phyloP scores from a whole-genome alignment of 2,888 invertebrate genomes.

The Crematogaster levior region DNA sequence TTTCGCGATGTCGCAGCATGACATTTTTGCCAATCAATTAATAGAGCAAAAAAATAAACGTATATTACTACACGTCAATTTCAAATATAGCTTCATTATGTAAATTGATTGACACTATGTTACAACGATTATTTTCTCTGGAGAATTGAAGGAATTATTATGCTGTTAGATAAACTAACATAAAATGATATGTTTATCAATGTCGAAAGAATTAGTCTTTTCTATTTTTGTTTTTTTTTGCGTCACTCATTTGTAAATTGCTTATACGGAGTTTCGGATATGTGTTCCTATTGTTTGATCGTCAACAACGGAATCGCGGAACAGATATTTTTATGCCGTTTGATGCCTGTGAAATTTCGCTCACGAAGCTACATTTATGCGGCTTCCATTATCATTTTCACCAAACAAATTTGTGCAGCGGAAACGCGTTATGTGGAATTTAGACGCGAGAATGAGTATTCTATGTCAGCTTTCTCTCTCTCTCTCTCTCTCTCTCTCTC shows the following conservation, averaged over 20 bases:
- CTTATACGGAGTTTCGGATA: not conserved
- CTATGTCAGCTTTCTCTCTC: not conserved
- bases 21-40: constrained; percentile 5
- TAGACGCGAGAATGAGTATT: constrained; percentile 47
- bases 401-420: constrained; percentile 39
- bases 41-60: not conserved
- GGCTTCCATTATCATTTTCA: constrained; percentile 46
- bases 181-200: not conserved
- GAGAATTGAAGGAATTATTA: not conserved
- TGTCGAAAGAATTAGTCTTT: not conserved
- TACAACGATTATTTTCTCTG: not conserved
- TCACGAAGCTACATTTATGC: not conserved
- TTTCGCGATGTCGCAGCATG: not conserved
- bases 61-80: constrained; percentile 11
- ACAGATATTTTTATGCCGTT: constrained; percentile 11
- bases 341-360: not conserved
- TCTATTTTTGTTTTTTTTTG: not conserved
- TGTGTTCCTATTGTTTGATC: not conserved
- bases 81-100: not conserved
- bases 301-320: not conserved
- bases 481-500: constrained; percentile 3
- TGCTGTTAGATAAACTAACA: not conserved
- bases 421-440: constrained; percentile 40
- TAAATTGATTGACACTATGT: not conserved
- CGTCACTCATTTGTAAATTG: not conserved